Conservation (phyloP, 2,113 vertebrate species). For the Notothenia coriiceps region DNA sequence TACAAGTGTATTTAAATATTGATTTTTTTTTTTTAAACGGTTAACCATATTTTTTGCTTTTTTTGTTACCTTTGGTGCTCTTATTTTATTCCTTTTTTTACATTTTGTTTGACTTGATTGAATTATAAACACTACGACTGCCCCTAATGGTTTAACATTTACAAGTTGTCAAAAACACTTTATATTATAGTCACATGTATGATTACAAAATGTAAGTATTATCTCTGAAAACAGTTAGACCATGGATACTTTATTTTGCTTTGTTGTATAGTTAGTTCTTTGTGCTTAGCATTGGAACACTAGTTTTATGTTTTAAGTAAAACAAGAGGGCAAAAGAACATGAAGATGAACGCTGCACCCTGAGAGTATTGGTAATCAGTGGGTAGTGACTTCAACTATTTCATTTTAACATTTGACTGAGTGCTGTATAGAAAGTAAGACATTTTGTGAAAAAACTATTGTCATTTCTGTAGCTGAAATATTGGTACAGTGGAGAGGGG, state of each 20-base stretch:
- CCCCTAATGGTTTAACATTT: conserved; percentile 48
- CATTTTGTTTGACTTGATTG: conserved; percentile 46
- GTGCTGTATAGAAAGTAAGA: conserved; percentile 65
- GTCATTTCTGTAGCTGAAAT: conserved; percentile 81
- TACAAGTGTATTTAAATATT: conserved; percentile 76
- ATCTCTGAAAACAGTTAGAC: conserved; percentile 38
- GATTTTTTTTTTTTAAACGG: conserved; percentile 35
- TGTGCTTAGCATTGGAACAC: conserved; percentile 53
- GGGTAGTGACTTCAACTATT: conserved; percentile 62
- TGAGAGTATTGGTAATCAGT: conserved; percentile 65
- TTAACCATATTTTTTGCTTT: conserved; percentile 43
- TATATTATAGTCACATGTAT: conserved; percentile 45
- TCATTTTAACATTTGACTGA: conserved; percentile 72
- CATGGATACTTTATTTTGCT: conserved; percentile 43
- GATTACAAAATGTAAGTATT: conserved; percentile 48
- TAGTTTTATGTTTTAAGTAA: conserved; percentile 53
- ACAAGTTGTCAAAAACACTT: conserved; percentile 42
- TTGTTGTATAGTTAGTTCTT: conserved; percentile 55
- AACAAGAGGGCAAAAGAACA: conserved; percentile 31
- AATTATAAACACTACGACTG: conserved; percentile 76
- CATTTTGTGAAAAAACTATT: conserved; percentile 66
- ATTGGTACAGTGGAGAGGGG: conserved; percentile 70
- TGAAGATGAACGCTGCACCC: conserved; percentile 52
- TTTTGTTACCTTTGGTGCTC: conserved; percentile 69
- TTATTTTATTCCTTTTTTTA: conserved; percentile 56